Base-by-base conservation (phyloP, 2,113 vertebrate genomes). In the Phyllostomus discolor region DNA sequence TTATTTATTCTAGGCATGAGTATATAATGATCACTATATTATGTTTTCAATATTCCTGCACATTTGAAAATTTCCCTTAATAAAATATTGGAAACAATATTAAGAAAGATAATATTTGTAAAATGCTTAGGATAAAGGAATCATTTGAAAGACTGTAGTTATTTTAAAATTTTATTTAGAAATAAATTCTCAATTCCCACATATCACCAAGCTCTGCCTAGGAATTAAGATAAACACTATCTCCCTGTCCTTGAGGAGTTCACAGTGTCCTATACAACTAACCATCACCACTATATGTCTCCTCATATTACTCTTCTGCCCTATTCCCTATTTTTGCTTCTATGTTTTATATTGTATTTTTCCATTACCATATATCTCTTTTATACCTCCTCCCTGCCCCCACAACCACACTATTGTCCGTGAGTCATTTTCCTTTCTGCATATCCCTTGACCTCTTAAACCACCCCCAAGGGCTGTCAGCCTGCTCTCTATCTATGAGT, bases 51-150 rank as follows among this genome's bases (percentile, higher is more conserved):
- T 9, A 38, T 67, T 31, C 35, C 57, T 26, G 1, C 8, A 64
- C 8, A 79, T 35, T 64, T 35, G 17, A 38, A 59, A 59, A 31
- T 72, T 66, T 95, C 31, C 59, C n/a, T 46, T n/a, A 86, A 90
- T 85, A 85, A 64, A 96, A 64, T 46, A 66, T 41, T 66, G 11
- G 81, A 86, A 93, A 88, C 16, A 69, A 76, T 88, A 84, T 88
- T 73, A 62, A 66, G 35, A 86, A 95, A 88, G 69, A 70, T 33
- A 7, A 62, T 35, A 20, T 50, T 33, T 48, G 31, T 0, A 33
- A 85, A 81, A 80, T 54, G 72, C 28, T 3, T 78, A 54, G 33
- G 14, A 28, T 78, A 1, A 19, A 64, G 16, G 10, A 79, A 31
- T 17, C 17, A 85, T 97, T 46, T 92, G 46, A 83, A 10, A 57